Base-by-base conservation (phyloP, 1,140 invertebrate species). In the Pygmarrhopalites habei region DNA sequence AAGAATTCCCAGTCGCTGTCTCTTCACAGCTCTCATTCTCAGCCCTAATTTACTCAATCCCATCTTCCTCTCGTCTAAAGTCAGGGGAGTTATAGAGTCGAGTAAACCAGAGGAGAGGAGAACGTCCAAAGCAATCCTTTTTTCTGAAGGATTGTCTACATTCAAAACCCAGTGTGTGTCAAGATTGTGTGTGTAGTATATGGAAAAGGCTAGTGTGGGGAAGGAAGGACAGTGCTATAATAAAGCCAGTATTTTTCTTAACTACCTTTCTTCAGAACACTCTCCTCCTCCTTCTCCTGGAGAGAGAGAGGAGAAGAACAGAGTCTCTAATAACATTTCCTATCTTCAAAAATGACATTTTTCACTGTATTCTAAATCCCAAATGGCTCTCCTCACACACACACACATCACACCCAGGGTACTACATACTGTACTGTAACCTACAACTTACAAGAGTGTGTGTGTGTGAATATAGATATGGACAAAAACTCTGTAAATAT, bases 321-420 rank as follows among this genome's bases (percentile, higher is more conserved):
- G 32, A 35, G 5, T 15, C 32, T 35, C 5, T 35, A 35, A 35
- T 35, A 35, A 35, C 32, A 35, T 35, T 35, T 30, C 59, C 49
- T 32, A 61, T 53, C 21, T 53, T 61, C 59, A 52, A 52, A 53
- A 61, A 61, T 61, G 59, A 61, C 59, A 61, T 29, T 44, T 61
- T 61, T 46, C 59, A 61, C 44, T 32, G 32, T 55, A 28, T 49
- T 46, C 23, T 41, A 51, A 26, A 53, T 25, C 58, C 58, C 58
- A 60, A 60, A 44, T 60, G 58, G 58, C 46, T 60, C 51, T 32
- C 49, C 44, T 60, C 58, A 60, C n/a, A n/a, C n/a, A n/a, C n/a
- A n/a, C n/a, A n/a, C n/a, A n/a, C n/a, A n/a, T n/a, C n/a, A n/a
- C n/a, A n/a, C n/a, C n/a, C n/a, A n/a, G n/a, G n/a, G n/a, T n/a